phyloP scores from a whole-genome alignment of 2,888 invertebrate genomes.

The Chalcis sispes region DNA sequence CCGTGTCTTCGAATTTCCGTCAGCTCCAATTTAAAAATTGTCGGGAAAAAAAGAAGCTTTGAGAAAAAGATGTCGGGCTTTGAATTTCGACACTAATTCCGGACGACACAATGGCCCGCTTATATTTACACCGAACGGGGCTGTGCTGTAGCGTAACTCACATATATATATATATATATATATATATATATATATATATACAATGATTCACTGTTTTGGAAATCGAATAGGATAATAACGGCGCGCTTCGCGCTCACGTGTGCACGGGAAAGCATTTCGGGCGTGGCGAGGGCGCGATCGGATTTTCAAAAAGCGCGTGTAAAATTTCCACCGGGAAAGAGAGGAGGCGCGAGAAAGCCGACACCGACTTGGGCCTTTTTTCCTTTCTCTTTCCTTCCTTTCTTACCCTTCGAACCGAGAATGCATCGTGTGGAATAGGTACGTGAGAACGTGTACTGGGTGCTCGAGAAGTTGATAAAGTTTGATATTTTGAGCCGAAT shows the following conservation, averaged over 20 bases:
- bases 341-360: constrained; percentile 22
- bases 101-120: background rate
- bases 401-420: background rate
- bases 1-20: constrained; percentile 48
- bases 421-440: background rate
- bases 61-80: constrained; percentile 1
- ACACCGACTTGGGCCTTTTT: constrained; percentile 2
- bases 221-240: constrained; percentile 44
- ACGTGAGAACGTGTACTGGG: background rate
- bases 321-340: background rate
- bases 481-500: background rate
- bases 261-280: constrained; percentile 23
- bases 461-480: background rate
- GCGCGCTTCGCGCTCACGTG: no score
- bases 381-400: background rate
- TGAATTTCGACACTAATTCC: constrained; percentile 49
- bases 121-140: constrained; percentile 8
- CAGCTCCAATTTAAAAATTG: constrained; percentile 33
- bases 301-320: constrained; percentile 26
- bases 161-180: no score
- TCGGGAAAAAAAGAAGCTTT: constrained; percentile 23
- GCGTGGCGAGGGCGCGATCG: constrained; percentile 4
- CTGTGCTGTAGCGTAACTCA: no score
- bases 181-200: no score
- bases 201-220: constrained; percentile 47